These are phyloP conservation scores for Physeter macrocephalus DNA, from an alignment of 2,113 vertebrate species.

Conservation along the genomic window DNA sequence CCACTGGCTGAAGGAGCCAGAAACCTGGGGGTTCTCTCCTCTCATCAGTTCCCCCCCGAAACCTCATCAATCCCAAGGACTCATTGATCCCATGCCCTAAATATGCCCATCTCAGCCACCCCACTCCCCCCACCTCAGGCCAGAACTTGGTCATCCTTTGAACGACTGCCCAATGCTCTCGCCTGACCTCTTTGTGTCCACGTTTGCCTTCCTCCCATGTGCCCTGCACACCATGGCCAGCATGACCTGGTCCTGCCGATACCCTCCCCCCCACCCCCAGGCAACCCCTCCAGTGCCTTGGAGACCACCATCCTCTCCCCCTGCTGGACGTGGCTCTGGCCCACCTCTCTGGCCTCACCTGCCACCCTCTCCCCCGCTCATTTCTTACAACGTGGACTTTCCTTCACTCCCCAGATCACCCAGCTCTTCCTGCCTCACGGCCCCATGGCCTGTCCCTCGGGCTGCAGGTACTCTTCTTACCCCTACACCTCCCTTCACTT, in stretches of 20 bases:
- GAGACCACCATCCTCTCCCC: background rate
- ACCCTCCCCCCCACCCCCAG: background rate
- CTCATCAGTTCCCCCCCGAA: background rate
- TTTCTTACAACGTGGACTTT: background rate
- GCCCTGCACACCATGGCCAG: background rate
- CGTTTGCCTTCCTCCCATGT: background rate
- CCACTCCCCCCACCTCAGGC: background rate
- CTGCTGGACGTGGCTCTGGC: background rate
- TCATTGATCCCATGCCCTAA: background rate
- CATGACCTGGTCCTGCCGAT: background rate
- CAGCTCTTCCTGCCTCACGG: background rate
- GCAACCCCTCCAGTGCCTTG: background rate
- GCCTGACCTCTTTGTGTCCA: background rate
- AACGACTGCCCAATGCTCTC: accelerated
- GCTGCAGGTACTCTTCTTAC: background rate
- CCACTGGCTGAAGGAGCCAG: background rate
- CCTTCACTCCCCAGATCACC: background rate
- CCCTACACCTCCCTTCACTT: background rate
- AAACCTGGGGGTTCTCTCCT: background rate
- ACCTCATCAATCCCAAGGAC: background rate
- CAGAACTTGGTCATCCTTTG: background rate
- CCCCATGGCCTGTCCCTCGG: background rate
- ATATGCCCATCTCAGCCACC: background rate
- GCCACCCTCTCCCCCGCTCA: background rate
- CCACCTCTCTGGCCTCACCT: background rate